Base-by-base conservation (phyloP, 2,888 invertebrate species). In the Limenitis camilla region DNA sequence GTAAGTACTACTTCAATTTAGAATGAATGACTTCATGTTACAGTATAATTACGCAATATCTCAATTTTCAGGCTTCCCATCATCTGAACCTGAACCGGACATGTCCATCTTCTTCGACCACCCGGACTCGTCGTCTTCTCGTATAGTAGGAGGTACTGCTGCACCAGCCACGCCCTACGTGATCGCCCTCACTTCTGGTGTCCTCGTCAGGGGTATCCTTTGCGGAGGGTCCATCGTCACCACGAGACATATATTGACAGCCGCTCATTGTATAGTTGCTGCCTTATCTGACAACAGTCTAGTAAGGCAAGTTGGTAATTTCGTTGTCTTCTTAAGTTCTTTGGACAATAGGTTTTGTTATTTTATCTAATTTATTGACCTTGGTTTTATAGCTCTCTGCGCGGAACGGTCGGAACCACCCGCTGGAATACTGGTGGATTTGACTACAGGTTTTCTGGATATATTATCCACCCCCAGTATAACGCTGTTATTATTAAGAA, bases 251-350 rank as follows among this genome's bases (percentile, higher is more conserved):
- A 66, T 81, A 1, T 64, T 82, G 9, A 82, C 81, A 0, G 83
- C 83, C 2, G 82, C 83, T 0, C 82, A 83, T 47, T 83, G 83
- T 54, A 72, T 81, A 45, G 69, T 44, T 0, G 66, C 70, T 31
- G 71, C 19, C 3, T 19, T 19, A 19, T 19, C 19, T 2, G 19
- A 19, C n/a, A 19, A 19, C 19, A 19, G 19, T 19, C 19, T 19
- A 19, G 19, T 19, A 19, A 3, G 19, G 19, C 19, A 19, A 2
- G 19, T 19, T 19, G n/a, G 19, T 19, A 19, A n/a, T n/a, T 19
- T 19, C 19, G 1, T 19, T 19, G 19, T 5, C 19, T 8, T 11
- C 42, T 42, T 10, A 44, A 19, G 11, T 11, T 33, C 32, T 5
- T 33, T 33, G 10, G 10, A n/a, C 9, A 46, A 33, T 33, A 33